Base-by-base conservation (phyloP, 1,140 invertebrate genomes). In the Drosophila saltans region DNA sequence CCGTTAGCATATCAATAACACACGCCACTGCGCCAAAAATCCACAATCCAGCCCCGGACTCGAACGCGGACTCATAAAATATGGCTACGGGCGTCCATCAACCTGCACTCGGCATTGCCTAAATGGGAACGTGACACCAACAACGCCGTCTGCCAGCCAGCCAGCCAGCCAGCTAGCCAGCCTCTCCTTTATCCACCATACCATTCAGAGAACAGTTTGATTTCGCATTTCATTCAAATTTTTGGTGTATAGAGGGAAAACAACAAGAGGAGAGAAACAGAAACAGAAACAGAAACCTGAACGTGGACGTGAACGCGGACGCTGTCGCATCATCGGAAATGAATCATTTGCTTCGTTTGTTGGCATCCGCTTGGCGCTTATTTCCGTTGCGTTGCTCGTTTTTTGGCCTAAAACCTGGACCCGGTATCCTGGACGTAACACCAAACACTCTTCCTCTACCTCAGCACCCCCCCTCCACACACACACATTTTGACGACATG, bases 281-380 rank as follows among this genome's bases (percentile, higher is more conserved):
- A 24, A n/a, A n/a, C n/a, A n/a, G n/a, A 16, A 30, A 26, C 57
- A 40, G 10, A 43, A 66, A 58, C 66, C 41, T 33, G 56, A 36
- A 58, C 57, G 48, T 66, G 73, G 78, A 72, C 74, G 69, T 36
- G 30, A 28, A 58, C 57, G 48, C 66, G 73, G 78, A 72, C 74
- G 69, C 78, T 85, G 90, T 86, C 83, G 85, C 90, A 86, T 91
- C 90, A 91, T 91, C 90, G 90, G 90, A 91, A 91, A 91, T 91
- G 90, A 91, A 91, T 91, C 90, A 91, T 91, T 91, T 91, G 90
- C 90, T 91, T 91, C 90, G 90, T 91, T 91, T 91, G 86, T 82
- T 90, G 90, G 83, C 90, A 91, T 91, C 90, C 90, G 90, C 80
- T 85, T 85, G 86, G 75, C 90, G 90, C 78, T 90, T 91, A 90